These are phyloP conservation scores for Oophaga sylvatica DNA, from an alignment of 2,797 vertebrate genomes.

Conservation along the genomic window DNA sequence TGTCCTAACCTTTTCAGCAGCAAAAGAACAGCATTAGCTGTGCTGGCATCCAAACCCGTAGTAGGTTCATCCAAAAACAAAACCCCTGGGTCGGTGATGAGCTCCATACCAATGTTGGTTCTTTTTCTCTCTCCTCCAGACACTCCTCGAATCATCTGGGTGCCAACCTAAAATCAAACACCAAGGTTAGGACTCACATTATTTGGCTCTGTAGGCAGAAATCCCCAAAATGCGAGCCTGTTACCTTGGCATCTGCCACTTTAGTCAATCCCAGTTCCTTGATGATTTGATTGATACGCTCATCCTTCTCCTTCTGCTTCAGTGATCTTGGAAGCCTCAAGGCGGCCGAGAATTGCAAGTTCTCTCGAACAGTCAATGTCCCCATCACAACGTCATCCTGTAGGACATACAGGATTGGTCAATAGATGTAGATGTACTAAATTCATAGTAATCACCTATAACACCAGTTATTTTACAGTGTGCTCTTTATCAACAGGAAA, in stretches of 20 bases:
- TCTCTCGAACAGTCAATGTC: constrained; percentile 92
- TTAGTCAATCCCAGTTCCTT: constrained; percentile 87
- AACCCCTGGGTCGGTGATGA: constrained; percentile 88
- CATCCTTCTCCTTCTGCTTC: constrained; percentile 79
- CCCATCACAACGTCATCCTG: constrained; percentile 97
- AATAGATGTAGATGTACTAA: neutral
- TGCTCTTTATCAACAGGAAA: neutral
- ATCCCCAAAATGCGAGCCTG: too few relatives aligned
- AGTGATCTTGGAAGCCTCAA: constrained; percentile 85
- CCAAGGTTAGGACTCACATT: neutral
- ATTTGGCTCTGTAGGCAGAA: neutral
- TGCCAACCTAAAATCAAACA: constrained; percentile 82
- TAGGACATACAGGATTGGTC: neutral
- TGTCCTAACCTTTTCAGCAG: constrained; percentile 85
- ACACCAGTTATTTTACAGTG: neutral
- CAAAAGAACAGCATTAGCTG: constrained; percentile 88
- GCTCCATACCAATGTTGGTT: constrained; percentile 94
- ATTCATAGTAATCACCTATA: neutral
- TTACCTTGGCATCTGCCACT: constrained; percentile 92
- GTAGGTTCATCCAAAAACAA: constrained; percentile 96
- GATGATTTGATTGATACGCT: constrained; percentile 83
- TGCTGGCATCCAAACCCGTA: constrained; percentile 91
- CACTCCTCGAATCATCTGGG: constrained; percentile 85
- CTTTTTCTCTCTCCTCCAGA: constrained; percentile 95
- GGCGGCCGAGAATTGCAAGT: constrained; percentile 91